Conservation (phyloP, 2,113 vertebrate species). For the Nannospalax galili region DNA sequence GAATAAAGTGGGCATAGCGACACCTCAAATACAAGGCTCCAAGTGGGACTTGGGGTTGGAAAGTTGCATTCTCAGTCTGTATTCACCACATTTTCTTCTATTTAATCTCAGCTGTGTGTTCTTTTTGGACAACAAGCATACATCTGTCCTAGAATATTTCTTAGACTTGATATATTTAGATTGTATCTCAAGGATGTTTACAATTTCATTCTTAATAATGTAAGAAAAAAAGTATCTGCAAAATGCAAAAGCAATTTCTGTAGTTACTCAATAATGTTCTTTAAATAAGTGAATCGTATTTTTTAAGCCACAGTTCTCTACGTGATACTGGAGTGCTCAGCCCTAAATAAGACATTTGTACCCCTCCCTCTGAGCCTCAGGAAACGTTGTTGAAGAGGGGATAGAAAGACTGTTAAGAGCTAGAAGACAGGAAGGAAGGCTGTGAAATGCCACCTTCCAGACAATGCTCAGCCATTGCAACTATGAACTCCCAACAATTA, state of each 20-base stretch:
- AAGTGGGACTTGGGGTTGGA: neutral
- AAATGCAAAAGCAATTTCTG: neutral
- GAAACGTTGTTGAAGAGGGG: neutral
- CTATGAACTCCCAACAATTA: no score
- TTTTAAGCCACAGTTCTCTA: slow-evolving; percentile 6
- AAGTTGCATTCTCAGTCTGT: neutral
- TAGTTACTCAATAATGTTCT: neutral
- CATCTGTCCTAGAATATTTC: slow-evolving; percentile 38
- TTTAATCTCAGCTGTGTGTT: neutral
- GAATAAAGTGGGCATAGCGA: neutral
- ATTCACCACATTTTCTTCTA: neutral
- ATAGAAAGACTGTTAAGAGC: neutral
- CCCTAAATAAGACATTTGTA: neutral
- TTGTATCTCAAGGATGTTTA: neutral
- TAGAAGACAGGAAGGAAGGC: neutral
- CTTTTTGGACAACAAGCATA: neutral
- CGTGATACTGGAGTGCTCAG: neutral
- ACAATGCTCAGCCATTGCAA: neutral
- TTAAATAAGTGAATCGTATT: slow-evolving; percentile 32
- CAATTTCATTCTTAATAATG: neutral
- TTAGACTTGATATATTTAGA: slow-evolving; percentile 1
- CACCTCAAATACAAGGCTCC: neutral
- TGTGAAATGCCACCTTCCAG: neutral
- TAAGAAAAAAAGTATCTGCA: slow-evolving; percentile 11
- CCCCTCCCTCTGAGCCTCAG: neutral